phyloP scores from a whole-genome alignment of 2,113 vertebrate species.

The Micronycteris hirsuta region DNA sequence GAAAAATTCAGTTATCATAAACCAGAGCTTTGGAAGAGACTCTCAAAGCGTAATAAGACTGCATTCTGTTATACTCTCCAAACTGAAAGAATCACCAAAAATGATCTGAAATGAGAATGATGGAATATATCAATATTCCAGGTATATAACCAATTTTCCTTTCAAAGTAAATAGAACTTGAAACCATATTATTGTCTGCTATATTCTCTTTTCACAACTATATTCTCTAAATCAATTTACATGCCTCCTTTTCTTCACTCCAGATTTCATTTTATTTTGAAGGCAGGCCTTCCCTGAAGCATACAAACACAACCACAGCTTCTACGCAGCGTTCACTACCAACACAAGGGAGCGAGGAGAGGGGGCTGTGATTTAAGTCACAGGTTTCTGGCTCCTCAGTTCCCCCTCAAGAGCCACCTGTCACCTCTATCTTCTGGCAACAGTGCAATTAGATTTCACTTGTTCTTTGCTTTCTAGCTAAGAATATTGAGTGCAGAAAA shows the following conservation, averaged over 20 bases:
- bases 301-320: background rate
- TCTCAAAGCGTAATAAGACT: background rate
- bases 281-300: background rate
- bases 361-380: background rate
- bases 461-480: background rate
- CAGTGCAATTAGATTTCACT: background rate
- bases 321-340: background rate
- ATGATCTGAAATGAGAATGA: background rate
- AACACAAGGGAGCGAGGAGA: too few species aligned
- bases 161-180: background rate
- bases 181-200: background rate
- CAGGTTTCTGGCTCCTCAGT: background rate
- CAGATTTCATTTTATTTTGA: background rate
- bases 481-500: background rate
- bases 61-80: background rate
- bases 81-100: conserved; percentile 9
- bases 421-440: background rate
- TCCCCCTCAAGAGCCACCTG: background rate
- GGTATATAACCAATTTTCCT: background rate
- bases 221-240: background rate
- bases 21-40: conserved; percentile 5
- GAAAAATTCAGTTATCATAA: background rate
- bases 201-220: background rate
- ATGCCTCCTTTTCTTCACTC: background rate
- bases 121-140: background rate